Conservation (phyloP, 2,113 vertebrate genomes). For the Numenius arquata region DNA sequence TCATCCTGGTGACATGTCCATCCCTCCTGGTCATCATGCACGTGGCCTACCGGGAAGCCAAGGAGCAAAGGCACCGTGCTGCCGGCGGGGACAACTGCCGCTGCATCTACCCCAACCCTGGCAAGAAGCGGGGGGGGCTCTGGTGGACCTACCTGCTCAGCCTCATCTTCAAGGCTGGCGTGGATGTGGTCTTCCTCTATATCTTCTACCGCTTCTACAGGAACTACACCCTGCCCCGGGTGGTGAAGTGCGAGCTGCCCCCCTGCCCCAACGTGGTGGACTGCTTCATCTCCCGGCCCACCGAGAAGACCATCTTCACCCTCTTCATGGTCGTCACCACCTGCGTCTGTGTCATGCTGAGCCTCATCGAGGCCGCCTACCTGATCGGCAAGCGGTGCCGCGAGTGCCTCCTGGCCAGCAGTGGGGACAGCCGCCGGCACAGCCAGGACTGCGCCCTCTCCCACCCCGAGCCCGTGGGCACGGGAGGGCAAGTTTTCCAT, state of each 20-base stretch:
- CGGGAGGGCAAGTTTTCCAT: neutral
- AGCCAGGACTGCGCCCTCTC: neutral
- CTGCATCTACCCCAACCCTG: conserved; percentile 75
- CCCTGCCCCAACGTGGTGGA: conserved; percentile 93
- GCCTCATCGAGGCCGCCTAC: conserved; percentile 84
- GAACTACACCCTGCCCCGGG: conserved; percentile 82
- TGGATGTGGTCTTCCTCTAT: conserved; percentile 86
- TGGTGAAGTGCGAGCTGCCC: conserved; percentile 82
- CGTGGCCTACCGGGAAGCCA: conserved; percentile 87
- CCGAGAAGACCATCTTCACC: conserved; percentile 95
- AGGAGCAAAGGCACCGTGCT: conserved; percentile 71
- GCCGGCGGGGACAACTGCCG: conserved; percentile 46
- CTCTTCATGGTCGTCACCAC: conserved; percentile 92
- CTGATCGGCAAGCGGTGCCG: conserved; percentile 83
- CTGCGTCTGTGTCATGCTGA: conserved; percentile 83
- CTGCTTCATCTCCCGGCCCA: conserved; percentile 92
- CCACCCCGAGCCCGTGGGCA: fast-evolving
- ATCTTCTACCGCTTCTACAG: conserved; percentile 85
- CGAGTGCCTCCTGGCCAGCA: neutral
- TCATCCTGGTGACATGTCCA: conserved; percentile 96
- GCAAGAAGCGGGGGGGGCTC: conserved; percentile 91
- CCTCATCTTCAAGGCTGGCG: conserved; percentile 83
- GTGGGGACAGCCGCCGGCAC: neutral
- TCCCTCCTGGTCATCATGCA: conserved; percentile 95
- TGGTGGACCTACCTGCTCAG: conserved; percentile 97